These are phyloP conservation scores for Vireo altiloquus DNA, from an alignment of 2,113 vertebrate genomes.

Conservation along the genomic window DNA sequence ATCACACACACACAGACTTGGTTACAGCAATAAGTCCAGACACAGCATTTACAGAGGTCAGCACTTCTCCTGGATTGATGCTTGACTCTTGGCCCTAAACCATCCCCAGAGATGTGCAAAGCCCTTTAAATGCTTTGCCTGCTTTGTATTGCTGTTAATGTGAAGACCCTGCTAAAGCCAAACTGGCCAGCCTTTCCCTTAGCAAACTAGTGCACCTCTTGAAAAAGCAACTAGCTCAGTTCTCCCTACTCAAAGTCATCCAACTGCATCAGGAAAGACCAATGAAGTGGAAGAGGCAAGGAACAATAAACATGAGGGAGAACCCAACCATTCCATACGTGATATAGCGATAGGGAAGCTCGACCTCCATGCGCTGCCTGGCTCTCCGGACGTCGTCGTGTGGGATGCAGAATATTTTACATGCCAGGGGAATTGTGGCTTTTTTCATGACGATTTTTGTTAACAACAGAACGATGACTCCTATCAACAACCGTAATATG, in stretches of 20 bases:
- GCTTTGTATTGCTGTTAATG: constrained; percentile 45
- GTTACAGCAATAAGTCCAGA: constrained; percentile 49
- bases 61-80: constrained; percentile 23
- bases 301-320: constrained; percentile 83
- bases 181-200: not conserved
- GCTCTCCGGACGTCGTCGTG: constrained; percentile 79
- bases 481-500: constrained; percentile 76
- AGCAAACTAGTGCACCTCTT: constrained; percentile 42
- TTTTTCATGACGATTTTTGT: constrained; percentile 85
- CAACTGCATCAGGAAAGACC: constrained; percentile 78
- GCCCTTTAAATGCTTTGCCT: constrained; percentile 61
- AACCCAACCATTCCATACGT: constrained; percentile 90
- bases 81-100: not conserved
- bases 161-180: constrained; percentile 57
- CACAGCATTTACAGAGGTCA: constrained; percentile 60
- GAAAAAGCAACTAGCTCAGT: constrained; percentile 23
- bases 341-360: constrained; percentile 94
- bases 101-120: constrained; percentile 36
- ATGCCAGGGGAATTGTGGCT: constrained; percentile 86
- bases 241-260: not conserved
- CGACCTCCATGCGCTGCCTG: constrained; percentile 91
- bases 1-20: constrained; percentile 9
- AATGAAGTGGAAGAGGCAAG: constrained; percentile 78
- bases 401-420: constrained; percentile 75
- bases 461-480: constrained; percentile 80